Conservation (phyloP, 2,797 vertebrate species). For the Sarcoramphus papa region DNA sequence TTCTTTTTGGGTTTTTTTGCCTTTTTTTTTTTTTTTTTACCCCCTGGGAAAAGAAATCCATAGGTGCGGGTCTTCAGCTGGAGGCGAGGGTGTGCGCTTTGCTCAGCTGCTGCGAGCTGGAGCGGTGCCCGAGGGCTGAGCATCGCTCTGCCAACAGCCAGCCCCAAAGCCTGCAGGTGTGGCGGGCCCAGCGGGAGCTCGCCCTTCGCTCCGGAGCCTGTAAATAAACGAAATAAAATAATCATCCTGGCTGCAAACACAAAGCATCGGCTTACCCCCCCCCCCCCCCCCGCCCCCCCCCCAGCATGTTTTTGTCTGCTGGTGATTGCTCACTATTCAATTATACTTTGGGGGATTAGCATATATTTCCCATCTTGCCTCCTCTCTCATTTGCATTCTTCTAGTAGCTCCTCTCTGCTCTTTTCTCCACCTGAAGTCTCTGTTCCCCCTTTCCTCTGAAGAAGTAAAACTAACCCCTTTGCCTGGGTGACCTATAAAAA, state of each 20-base stretch:
- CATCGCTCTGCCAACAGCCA: neutral
- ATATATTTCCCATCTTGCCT: conserved; percentile 50
- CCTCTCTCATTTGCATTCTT: conserved; percentile 45
- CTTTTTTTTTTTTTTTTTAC: too few species aligned
- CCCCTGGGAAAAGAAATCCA: neutral
- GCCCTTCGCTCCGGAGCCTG: neutral
- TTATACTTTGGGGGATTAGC: conserved; percentile 24
- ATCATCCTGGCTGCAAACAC: conserved; percentile 14
- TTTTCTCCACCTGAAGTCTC: conserved; percentile 47
- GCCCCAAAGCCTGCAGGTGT: neutral
- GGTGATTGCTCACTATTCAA: conserved; percentile 57
- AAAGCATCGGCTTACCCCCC: neutral
- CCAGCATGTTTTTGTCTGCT: conserved; percentile 34
- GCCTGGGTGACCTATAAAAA: conserved; percentile 67
- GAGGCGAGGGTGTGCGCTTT: neutral
- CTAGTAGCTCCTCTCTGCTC: conserved; percentile 34
- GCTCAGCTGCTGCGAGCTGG: neutral
- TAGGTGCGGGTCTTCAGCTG: neutral
- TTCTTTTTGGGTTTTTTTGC: neutral
- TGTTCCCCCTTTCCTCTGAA: conserved; percentile 26
- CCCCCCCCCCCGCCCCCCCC: too few species aligned
- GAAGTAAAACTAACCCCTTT: conserved; percentile 57
- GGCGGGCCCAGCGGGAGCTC: neutral
- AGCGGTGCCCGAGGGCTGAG: neutral
- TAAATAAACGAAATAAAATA: conserved; percentile 29